Evolutionary conservation across 2,888 invertebrate species (phyloP), one percentile per base, ranked within the genome.

Genomic region (Conops quadrifasciatus): DNA sequence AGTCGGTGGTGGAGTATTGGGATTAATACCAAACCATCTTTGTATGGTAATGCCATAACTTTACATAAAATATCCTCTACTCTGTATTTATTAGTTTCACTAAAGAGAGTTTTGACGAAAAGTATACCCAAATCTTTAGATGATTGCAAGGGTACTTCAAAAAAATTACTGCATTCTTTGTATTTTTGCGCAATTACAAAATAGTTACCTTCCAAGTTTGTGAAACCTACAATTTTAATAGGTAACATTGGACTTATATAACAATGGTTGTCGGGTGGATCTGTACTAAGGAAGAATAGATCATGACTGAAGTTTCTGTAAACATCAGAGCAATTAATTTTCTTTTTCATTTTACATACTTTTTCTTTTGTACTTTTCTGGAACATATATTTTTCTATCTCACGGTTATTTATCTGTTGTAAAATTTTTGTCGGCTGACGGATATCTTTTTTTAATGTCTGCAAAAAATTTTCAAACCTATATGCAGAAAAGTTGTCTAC

Each of bases 391-490:
- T n/a, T n/a, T n/a, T n/a, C n/a, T n/a, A n/a, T n/a, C n/a, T n/a
- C n/a, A n/a, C 51, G n/a, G 19, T 49, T 64, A 47, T 47, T 26
- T 16, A 64, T 64, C 28, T 64, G 64, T 51, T 47, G 15, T 49
- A 64, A 64, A 28, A 64, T 64, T 28, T 26, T 21, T 21, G 47
- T 49, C 9, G 49, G 64, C n/a, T 62, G 28, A 11, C 43, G 36
- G 19, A 62, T 24, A 30, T 62, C 30, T 36, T 11, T 26, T 49
- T 64, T 64, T 26, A 49, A 49, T 26, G 13, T 15, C 7, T 28
- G 16, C 47, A 64, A 1, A 64, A 47, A 47, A 28, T 64, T 64
- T 47, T 64, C 64, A 64, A 64, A 64, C 7, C 49, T n/a, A 24
- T 64, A 64, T 21, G 64, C 64, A 1, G 47, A 47, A 47, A 64